These are phyloP conservation scores for Eubasilissa regina DNA, from an alignment of 1,140 invertebrate genomes.

Conservation along the genomic window DNA sequence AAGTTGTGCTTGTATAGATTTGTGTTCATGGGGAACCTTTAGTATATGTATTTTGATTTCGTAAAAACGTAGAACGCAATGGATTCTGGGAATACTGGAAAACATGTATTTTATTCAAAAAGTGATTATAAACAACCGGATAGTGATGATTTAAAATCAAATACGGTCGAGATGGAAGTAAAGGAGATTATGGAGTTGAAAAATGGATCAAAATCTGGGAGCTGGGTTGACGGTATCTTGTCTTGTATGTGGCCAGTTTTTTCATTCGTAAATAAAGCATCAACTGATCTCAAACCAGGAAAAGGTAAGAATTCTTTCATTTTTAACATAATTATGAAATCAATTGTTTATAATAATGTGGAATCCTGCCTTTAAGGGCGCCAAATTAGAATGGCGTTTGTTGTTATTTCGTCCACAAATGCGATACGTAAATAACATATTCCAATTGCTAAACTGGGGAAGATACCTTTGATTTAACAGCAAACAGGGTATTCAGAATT, in stretches of 20 bases:
- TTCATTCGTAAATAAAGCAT: slow-evolving; percentile 87
- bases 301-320: slow-evolving; percentile 65
- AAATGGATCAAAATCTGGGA: slow-evolving; percentile 17
- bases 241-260: slow-evolving; percentile 90
- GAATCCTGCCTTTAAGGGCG: neutral
- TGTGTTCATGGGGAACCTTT: too few species aligned
- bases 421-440: too few species aligned
- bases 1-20: too few species aligned
- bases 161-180: slow-evolving; percentile 5
- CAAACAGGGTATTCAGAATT: neutral
- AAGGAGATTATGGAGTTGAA: slow-evolving; percentile 44
- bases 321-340: neutral
- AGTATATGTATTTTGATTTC: neutral
- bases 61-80: slow-evolving; percentile 58
- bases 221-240: slow-evolving; percentile 86
- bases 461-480: neutral
- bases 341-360: neutral
- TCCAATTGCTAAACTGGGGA: neutral
- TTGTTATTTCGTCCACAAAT: neutral
- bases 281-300: slow-evolving; percentile 75
- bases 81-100: slow-evolving; percentile 54
- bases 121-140: slow-evolving; percentile 43
- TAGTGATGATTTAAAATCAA: neutral
- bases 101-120: slow-evolving; percentile 27
- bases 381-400: slow-evolving; percentile 8